These are phyloP conservation scores for Pogonocichla stellata DNA, from an alignment of 2,113 vertebrate species.

Conservation along the genomic window DNA sequence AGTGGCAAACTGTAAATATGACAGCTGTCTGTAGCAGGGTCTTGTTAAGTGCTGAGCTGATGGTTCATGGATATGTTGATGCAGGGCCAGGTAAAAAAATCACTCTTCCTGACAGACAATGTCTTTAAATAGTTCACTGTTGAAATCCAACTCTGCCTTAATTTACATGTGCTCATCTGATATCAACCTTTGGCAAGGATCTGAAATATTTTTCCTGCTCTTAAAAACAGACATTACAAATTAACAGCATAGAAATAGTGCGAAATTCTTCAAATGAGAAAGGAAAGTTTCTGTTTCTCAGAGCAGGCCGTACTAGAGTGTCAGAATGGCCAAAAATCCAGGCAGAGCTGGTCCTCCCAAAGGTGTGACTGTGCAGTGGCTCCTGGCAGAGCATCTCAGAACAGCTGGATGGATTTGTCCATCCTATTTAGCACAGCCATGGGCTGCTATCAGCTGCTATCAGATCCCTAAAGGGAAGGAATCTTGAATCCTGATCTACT, in stretches of 20 bases:
- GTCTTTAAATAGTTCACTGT: background rate
- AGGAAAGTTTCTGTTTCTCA: accelerated
- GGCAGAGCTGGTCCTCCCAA: background rate
- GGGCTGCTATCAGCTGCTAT: background rate
- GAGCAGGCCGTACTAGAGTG: no score
- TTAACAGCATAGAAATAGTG: background rate
- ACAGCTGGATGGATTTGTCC: background rate
- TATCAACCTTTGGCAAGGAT: background rate
- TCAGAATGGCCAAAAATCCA: background rate
- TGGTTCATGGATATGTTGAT: background rate
- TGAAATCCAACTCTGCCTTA: background rate
- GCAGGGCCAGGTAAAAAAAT: background rate
- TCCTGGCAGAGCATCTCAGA: background rate
- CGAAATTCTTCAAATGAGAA: background rate
- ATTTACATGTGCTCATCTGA: background rate
- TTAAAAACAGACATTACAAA: background rate
- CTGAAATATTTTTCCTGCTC: background rate
- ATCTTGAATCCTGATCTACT: background rate
- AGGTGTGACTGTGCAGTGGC: background rate
- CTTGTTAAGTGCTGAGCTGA: background rate
- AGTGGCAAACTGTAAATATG: background rate
- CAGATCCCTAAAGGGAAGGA: background rate
- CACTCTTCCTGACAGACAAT: background rate
- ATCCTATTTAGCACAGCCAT: background rate
- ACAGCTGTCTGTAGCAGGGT: background rate